phyloP scores from a whole-genome alignment of 2,113 vertebrate species.

The Tamias sibiricus region DNA sequence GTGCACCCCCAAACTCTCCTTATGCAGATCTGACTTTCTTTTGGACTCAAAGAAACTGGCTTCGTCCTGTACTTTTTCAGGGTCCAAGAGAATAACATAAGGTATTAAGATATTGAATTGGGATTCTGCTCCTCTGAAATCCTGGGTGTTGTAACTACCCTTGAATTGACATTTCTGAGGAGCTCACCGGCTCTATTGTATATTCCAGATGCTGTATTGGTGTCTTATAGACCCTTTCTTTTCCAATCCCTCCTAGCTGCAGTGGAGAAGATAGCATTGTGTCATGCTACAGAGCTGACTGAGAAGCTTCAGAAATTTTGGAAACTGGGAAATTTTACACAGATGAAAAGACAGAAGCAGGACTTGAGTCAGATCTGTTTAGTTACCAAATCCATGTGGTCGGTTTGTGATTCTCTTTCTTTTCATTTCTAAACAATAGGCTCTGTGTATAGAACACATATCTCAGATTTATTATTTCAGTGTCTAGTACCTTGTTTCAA shows the following conservation, averaged over 20 bases:
- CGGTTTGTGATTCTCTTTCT: not conserved
- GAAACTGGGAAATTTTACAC: not conserved
- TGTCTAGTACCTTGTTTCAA: not conserved
- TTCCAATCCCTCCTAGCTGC: not conserved
- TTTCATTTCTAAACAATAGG: not conserved
- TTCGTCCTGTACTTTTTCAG: not conserved
- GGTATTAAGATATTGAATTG: not conserved
- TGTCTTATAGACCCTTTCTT: not conserved
- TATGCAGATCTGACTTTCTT: not conserved
- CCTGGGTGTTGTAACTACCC: not conserved
- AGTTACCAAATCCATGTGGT: not conserved
- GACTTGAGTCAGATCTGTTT: not conserved
- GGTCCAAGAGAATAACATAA: not conserved
- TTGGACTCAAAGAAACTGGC: not conserved
- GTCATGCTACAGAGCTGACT: not conserved
- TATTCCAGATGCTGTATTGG: not conserved
- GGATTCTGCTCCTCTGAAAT: slow-evolving; percentile 19
- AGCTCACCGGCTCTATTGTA: not conserved
- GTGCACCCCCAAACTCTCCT: not conserved
- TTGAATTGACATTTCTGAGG: not conserved
- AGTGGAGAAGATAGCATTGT: not conserved
- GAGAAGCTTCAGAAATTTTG: not conserved
- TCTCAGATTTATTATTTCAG: not conserved
- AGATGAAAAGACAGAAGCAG: not conserved
- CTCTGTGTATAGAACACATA: not conserved